These are phyloP conservation scores for Plebejus anna DNA, from an alignment of 2,888 invertebrate genomes.

Conservation along the genomic window DNA sequence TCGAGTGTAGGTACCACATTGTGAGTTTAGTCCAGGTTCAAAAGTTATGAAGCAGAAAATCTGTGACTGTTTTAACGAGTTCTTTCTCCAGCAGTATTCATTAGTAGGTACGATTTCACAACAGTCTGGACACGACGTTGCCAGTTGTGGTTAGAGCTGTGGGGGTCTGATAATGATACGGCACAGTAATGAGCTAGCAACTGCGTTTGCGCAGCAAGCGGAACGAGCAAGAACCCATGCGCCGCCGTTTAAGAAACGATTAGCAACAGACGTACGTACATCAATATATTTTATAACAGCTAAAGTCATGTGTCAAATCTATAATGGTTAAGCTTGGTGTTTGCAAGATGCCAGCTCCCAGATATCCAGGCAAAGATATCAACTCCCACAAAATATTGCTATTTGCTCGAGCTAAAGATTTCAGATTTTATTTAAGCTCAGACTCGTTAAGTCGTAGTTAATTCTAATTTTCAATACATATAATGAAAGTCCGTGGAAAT, in stretches of 20 bases:
- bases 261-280: background rate
- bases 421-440: background rate
- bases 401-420: no score
- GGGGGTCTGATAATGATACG: constrained; percentile 2
- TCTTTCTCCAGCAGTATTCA: background rate
- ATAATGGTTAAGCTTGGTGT: background rate
- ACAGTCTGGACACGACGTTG: background rate
- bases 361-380: background rate
- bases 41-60: no score
- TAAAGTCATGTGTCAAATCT: background rate
- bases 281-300: background rate
- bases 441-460: background rate
- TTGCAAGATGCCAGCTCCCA: background rate
- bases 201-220: constrained; percentile 3
- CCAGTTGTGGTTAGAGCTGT: background rate
- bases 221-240: constrained; percentile 2
- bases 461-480: background rate
- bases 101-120: background rate
- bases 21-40: no score
- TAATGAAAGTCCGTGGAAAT: background rate
- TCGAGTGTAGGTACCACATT: no score
- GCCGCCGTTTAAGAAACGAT: background rate
- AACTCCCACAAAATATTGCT: no score
- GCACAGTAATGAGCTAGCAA: constrained; percentile 19
- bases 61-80: no score